These are phyloP conservation scores for Myotis planiceps DNA, from an alignment of 2,797 vertebrate species.

Conservation along the genomic window DNA sequence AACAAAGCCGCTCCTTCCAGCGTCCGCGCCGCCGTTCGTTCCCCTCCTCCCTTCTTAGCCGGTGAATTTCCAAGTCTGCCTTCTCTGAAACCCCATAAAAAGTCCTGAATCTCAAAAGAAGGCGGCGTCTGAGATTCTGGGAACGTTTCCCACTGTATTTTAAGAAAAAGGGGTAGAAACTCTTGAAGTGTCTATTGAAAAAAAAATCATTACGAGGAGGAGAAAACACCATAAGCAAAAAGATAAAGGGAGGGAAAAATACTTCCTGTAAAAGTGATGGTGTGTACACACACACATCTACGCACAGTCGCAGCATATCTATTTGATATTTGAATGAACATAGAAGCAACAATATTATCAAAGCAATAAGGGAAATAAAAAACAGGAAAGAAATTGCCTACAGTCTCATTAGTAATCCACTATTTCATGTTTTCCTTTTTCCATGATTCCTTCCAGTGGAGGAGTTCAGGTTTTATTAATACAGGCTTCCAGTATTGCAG, in stretches of 20 bases:
- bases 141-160: background rate
- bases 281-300: background rate
- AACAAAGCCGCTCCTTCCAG: background rate
- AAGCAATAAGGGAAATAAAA: background rate
- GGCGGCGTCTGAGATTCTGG: background rate
- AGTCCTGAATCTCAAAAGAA: background rate
- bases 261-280: background rate
- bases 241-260: background rate
- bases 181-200: background rate
- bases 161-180: background rate
- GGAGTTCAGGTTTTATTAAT: background rate
- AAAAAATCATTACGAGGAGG: background rate
- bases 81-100: background rate
- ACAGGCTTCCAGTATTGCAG: background rate
- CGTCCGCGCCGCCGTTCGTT: background rate
- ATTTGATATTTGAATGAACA: background rate
- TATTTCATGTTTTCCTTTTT: background rate
- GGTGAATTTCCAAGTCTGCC: background rate
- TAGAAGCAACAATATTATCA: background rate
- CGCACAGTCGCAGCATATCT: background rate
- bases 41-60: background rate
- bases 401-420: background rate
- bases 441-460: background rate
- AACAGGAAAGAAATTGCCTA: background rate
- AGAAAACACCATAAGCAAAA: background rate